These are phyloP conservation scores for human (Homo sapiens) DNA, from an alignment of 2,113 vertebrate species.

Conservation along the genomic window GRCh38 chrX:10181501-10182000, in stretches of 20 bases:
- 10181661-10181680: not conserved
- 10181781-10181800: not conserved
- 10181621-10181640: not conserved
- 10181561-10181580: not conserved
- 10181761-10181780: not conserved
- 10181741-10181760: not conserved
- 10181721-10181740: not conserved
- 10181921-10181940: conserved; percentile 3
- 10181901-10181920: not conserved
- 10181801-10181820: not conserved
- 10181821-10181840: not conserved
- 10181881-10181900: not conserved
- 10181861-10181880: not conserved
- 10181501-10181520: not conserved
- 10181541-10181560: not conserved
- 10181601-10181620: not conserved
- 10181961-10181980: not conserved
- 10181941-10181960: not conserved
- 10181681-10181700: not conserved
- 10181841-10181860: not conserved
- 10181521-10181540: not conserved
- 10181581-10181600: not conserved
- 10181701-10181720: not conserved
- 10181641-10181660: not conserved
- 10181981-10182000: not conserved